These are phyloP conservation scores for Neodiprion virginianus DNA, from an alignment of 1,140 invertebrate species.

Conservation along the genomic window DNA sequence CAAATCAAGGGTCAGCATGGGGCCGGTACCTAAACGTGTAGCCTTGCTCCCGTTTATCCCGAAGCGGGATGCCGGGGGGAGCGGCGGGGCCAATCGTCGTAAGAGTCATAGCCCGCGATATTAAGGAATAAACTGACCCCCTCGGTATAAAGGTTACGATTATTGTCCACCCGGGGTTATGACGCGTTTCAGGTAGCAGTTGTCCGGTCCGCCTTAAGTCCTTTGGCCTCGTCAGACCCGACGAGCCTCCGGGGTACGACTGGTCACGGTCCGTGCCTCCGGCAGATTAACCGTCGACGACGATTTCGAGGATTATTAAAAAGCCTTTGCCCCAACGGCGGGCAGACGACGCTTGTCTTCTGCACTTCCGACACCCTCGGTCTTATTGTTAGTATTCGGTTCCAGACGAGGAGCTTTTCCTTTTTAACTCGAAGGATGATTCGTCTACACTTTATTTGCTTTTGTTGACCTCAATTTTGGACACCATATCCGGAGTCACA, in stretches of 20 bases:
- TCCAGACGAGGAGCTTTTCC: too few relatives aligned
- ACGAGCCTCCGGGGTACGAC: background rate
- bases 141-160: slow-evolving; percentile 3
- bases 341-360: background rate
- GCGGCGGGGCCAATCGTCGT: background rate
- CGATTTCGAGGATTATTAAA: background rate
- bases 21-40: background rate
- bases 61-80: background rate
- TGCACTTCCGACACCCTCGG: background rate
- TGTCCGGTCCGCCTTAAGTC: background rate
- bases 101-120: slow-evolving; percentile 2
- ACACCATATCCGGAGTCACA: too few relatives aligned
- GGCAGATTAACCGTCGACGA: slow-evolving; percentile 6
- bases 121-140: slow-evolving; percentile 6
- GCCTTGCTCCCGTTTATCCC: background rate
- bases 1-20: too few relatives aligned
- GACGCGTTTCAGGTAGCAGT: slow-evolving; percentile 4
- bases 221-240: background rate
- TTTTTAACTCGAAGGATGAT: too few relatives aligned
- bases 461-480: too few relatives aligned
- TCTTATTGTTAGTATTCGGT: too few relatives aligned
- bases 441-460: too few relatives aligned
- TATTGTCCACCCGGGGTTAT: slow-evolving; percentile 6
- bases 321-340: background rate
- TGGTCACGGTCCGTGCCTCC: background rate